Conservation (phyloP, 2,113 vertebrate genomes). For the Serinus canaria region DNA sequence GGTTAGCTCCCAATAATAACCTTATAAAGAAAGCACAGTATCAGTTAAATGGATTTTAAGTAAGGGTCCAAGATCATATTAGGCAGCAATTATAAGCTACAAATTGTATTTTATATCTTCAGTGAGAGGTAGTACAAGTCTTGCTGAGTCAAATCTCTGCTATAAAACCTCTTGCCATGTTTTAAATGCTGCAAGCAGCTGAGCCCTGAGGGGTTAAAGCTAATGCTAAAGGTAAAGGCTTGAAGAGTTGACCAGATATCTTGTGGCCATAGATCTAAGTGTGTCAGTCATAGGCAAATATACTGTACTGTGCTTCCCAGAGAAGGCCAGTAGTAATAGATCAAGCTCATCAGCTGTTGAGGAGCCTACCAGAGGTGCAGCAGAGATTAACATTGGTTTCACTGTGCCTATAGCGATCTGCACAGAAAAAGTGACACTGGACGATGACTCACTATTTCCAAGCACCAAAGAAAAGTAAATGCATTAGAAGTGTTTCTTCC, state of each 20-base stretch:
- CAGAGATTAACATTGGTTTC: neutral
- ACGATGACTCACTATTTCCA: neutral
- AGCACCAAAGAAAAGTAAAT: neutral
- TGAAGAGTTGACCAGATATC: neutral
- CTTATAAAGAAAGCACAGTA: constrained; percentile 56
- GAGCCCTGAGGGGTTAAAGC: constrained; percentile 41
- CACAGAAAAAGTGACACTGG: neutral
- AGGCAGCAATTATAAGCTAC: constrained; percentile 46
- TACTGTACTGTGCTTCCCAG: rapidly evolving
- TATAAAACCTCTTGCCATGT: constrained; percentile 19
- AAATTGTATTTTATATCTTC: constrained; percentile 56
- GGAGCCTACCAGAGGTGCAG: neutral
- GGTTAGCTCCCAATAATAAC: constrained; percentile 53
- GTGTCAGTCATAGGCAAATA: neutral
- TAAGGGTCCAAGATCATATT: constrained; percentile 60
- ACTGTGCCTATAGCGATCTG: neutral
- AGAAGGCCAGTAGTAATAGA: neutral
- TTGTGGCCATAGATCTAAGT: neutral
- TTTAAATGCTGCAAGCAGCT: constrained; percentile 1
- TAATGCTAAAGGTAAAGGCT: constrained; percentile 33
- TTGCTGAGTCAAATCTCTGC: constrained; percentile 46
- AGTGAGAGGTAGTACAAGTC: constrained; percentile 40
- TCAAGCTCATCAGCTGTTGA: neutral
- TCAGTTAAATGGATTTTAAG: constrained; percentile 60
- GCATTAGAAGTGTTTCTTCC: neutral